Evolutionary conservation across 2,888 invertebrate genomes (phyloP).

Genomic region (Halictus quadricinctus): DNA sequence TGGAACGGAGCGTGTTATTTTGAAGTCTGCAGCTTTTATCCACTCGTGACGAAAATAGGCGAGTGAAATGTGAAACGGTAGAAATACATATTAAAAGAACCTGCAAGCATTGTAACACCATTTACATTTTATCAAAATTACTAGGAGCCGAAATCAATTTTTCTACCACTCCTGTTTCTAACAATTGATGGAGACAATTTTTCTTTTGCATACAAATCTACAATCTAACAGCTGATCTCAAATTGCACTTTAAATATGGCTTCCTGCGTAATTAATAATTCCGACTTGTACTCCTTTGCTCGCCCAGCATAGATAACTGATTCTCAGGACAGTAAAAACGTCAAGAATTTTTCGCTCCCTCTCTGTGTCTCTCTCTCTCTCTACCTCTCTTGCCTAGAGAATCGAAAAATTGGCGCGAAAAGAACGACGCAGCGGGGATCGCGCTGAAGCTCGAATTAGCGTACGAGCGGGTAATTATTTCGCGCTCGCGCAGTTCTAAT

Average conservation of each 20-base stretch:
- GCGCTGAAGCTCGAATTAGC: slow-evolving; percentile 28
- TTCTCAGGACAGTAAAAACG: neutral
- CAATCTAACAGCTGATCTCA: too few relatives aligned
- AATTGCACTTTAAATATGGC: neutral
- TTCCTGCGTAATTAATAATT: neutral
- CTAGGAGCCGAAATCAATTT: neutral
- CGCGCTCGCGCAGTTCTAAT: slow-evolving; percentile 33
- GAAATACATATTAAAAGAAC: neutral
- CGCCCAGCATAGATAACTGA: neutral
- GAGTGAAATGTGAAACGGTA: neutral
- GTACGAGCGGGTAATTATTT: slow-evolving; percentile 47
- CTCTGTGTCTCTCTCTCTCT: neutral
- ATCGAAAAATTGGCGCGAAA: neutral
- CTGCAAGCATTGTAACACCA: neutral
- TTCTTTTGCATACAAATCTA: too few relatives aligned
- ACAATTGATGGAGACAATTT: too few relatives aligned
- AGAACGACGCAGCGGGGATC: neutral
- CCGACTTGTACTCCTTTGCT: neutral
- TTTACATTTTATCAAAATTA: neutral
- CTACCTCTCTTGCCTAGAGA: neutral
- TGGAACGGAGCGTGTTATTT: neutral
- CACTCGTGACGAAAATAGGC: neutral
- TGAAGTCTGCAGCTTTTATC: neutral
- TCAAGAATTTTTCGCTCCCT: neutral
- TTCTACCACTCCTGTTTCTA: neutral